Conservation (phyloP, 2,888 invertebrate species). For the Baccha elongata region DNA sequence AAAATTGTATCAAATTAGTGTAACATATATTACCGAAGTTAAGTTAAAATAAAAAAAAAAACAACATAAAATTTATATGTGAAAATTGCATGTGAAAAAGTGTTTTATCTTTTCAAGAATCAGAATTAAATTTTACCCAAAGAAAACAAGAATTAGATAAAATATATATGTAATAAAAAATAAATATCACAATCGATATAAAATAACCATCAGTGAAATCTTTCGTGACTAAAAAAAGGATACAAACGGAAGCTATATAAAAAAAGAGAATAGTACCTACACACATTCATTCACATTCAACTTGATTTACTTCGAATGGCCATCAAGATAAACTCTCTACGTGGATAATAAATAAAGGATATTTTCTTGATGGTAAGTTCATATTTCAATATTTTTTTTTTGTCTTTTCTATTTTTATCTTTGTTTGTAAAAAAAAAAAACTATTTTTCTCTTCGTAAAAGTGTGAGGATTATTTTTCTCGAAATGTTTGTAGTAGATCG, state of each 20-base stretch:
- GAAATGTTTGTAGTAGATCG: no score
- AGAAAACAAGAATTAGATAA: conserved; percentile 14
- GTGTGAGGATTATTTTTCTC: no score
- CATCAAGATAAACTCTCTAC: conserved; percentile 42
- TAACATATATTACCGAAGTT: no score
- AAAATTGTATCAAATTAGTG: no score
- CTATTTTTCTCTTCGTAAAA: no score
- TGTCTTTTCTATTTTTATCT: conserved; percentile 13
- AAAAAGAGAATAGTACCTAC: conserved; percentile 5
- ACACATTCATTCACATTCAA: conserved; percentile 13
- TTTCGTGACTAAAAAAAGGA: conserved; percentile 51
- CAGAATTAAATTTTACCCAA: conserved; percentile 4
- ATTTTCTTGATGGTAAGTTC: conserved; percentile 53
- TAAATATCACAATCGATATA: conserved; percentile 18
- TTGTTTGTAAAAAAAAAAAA: no score
- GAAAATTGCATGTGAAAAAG: conserved; percentile 46
- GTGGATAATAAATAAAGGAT: conserved; percentile 61
- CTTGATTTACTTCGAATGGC: conserved; percentile 36
- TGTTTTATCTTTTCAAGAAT: conserved; percentile 19
- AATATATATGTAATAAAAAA: conserved; percentile 3
- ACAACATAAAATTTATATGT: conserved; percentile 11
- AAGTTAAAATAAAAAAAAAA: background rate
- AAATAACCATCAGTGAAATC: conserved; percentile 18
- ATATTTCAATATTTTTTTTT: conserved; percentile 1
- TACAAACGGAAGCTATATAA: conserved; percentile 30